These are phyloP conservation scores for Acronicta psi DNA, from an alignment of 2,888 invertebrate genomes.

Conservation along the genomic window DNA sequence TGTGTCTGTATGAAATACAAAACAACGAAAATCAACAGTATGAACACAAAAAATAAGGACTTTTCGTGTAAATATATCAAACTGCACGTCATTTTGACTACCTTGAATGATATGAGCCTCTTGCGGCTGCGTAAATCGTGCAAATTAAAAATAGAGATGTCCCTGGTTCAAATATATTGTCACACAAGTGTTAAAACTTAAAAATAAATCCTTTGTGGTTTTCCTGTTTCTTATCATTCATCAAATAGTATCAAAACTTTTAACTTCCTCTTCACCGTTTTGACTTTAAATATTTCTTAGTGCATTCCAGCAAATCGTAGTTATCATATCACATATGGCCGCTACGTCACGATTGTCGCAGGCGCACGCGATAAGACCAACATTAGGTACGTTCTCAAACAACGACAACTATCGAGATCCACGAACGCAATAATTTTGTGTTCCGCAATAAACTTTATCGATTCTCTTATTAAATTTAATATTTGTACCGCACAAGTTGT, in stretches of 20 bases:
- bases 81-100: constrained; percentile 7
- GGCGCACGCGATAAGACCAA: constrained; percentile 73
- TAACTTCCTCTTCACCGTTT: constrained; percentile 47
- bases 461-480: constrained; percentile 84
- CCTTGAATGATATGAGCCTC: constrained; percentile 3
- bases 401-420: constrained; percentile 86
- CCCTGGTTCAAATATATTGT: neutral
- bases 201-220: constrained; percentile 2
- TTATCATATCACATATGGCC: constrained; percentile 72
- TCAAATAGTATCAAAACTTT: constrained; percentile 18
- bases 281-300: constrained; percentile 58
- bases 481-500: constrained; percentile 61
- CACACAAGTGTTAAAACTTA: constrained; percentile 1
- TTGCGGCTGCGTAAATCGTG: constrained; percentile 4
- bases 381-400: constrained; percentile 78
- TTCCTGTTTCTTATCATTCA: constrained; percentile 16
- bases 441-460: constrained; percentile 84
- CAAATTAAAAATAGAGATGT: constrained; percentile 3
- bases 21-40: neutral
- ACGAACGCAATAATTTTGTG: constrained; percentile 86
- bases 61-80: constrained; percentile 6
- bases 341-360: constrained; percentile 84
- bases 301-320: constrained; percentile 63
- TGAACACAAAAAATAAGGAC: neutral
- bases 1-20: neutral